Evolutionary conservation across 2,797 vertebrate genomes (phyloP).

Genomic region (Lagocephalus sceleratus): DNA sequence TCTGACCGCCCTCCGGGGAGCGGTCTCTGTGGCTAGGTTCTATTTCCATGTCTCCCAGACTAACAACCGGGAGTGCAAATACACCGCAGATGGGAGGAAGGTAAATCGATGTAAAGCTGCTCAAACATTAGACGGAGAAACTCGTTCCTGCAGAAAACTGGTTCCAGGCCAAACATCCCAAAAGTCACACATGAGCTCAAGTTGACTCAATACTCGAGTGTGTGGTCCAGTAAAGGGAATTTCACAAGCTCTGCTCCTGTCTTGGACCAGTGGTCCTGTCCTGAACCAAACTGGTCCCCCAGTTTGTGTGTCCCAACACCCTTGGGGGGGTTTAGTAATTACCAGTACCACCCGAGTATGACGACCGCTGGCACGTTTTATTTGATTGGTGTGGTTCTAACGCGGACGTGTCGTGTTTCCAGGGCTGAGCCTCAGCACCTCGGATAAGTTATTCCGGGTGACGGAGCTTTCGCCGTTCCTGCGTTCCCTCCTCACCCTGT

Average conservation of each 20-base stretch:
- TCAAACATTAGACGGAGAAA: neutral
- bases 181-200: no score
- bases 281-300: no score
- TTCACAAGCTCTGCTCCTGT: no score
- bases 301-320: no score
- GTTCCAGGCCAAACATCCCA: neutral
- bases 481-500: conserved; percentile 77
- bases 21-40: no score
- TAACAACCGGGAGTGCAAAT: neutral
- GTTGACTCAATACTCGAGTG: no score
- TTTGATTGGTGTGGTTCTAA: neutral
- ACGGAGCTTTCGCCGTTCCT: conserved; percentile 78
- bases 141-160: neutral
- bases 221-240: no score
- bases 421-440: conserved; percentile 84
- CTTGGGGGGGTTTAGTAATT: no score
- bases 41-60: neutral
- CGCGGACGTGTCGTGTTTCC: conserved; percentile 16
- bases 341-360: no score
- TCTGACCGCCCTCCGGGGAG: no score
- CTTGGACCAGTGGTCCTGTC: no score
- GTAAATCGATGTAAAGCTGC: neutral
- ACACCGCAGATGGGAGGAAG: neutral
- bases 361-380: no score
- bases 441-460: conserved; percentile 86